phyloP scores from a whole-genome alignment of 2,888 invertebrate species.

The Bunonema sp. region DNA sequence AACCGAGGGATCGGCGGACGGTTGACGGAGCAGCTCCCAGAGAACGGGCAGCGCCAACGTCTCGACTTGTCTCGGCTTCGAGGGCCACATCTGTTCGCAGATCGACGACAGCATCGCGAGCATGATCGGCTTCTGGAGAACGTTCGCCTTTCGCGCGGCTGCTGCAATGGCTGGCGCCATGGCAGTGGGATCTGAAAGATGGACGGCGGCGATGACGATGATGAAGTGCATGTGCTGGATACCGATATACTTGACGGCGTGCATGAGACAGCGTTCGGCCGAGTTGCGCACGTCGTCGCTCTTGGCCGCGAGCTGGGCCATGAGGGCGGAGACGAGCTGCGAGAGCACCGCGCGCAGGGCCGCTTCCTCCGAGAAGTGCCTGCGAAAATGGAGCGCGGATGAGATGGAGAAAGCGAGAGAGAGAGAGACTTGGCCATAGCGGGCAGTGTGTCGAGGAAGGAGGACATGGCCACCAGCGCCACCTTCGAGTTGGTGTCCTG shows the following conservation, averaged over 20 bases:
- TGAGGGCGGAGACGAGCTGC: constrained; percentile 14
- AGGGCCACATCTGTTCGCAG: background rate
- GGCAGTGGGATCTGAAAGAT: constrained; percentile 9
- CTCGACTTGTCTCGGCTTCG: constrained; percentile 20
- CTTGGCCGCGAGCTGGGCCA: constrained; percentile 18
- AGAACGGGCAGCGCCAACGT: constrained; percentile 15
- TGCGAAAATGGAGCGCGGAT: constrained; percentile 3
- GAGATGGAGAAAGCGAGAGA: background rate
- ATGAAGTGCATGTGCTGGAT: background rate
- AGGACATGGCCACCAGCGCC: too few relatives aligned
- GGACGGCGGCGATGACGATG: background rate
- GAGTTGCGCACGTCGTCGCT: constrained; percentile 20
- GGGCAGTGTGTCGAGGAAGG: too few relatives aligned
- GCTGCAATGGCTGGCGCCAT: constrained; percentile 16
- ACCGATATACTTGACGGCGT: constrained; percentile 15
- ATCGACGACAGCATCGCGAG: background rate
- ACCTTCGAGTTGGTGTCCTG: too few relatives aligned
- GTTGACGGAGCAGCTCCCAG: constrained; percentile 15
- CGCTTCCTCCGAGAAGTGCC: constrained; percentile 17
- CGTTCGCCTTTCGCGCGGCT: constrained; percentile 18
- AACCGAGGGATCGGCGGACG: too few relatives aligned
- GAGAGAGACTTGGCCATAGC: constrained; percentile 12
- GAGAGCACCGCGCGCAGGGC: constrained; percentile 18
- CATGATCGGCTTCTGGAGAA: constrained; percentile 17
- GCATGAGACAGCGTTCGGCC: constrained; percentile 11